Conservation (phyloP, 2,888 invertebrate species). For the Zeuzera pyrina region DNA sequence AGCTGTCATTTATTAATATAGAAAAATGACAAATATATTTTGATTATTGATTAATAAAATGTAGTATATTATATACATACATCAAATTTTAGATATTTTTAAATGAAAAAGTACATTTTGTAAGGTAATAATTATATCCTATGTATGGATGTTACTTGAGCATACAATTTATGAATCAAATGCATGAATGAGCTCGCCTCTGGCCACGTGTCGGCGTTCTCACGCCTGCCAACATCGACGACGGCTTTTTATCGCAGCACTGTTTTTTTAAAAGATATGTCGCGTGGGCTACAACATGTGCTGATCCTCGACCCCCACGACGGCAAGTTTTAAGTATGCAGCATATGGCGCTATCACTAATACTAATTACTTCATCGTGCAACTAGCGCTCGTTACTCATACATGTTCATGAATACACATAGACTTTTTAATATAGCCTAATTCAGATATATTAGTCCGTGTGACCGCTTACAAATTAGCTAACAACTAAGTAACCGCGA, state of each 20-base stretch:
- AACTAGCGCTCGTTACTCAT: conserved; percentile 8
- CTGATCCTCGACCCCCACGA: conserved; percentile 53
- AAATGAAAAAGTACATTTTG: too few species aligned
- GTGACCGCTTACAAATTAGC: not conserved
- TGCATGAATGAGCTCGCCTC: conserved; percentile 62
- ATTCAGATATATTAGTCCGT: not conserved
- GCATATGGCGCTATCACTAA: conserved; percentile 57
- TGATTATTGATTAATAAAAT: too few species aligned
- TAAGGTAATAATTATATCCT: too few species aligned
- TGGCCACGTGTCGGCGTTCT: conserved; percentile 65
- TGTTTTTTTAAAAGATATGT: conserved; percentile 44
- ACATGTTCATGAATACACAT: not conserved
- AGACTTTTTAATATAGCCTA: not conserved
- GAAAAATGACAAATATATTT: too few species aligned
- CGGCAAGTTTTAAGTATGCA: too few species aligned
- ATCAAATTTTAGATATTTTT: too few species aligned
- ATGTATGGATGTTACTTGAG: too few species aligned
- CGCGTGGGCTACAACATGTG: conserved; percentile 66
- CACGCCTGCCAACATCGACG: conserved; percentile 45
- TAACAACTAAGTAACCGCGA: conserved; percentile 8
- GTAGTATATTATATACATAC: too few species aligned
- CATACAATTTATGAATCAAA: conserved; percentile 66
- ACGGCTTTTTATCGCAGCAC: conserved; percentile 56
- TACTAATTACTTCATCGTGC: conserved; percentile 61
- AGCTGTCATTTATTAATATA: too few species aligned